A percentile compares a stretch with the other conserved stretches of the same genome.
These are phyloP conservation scores for Thamnaconus septentrionalis DNA, from an alignment of 2,113 vertebrate species.

Conservation along the genomic window DNA sequence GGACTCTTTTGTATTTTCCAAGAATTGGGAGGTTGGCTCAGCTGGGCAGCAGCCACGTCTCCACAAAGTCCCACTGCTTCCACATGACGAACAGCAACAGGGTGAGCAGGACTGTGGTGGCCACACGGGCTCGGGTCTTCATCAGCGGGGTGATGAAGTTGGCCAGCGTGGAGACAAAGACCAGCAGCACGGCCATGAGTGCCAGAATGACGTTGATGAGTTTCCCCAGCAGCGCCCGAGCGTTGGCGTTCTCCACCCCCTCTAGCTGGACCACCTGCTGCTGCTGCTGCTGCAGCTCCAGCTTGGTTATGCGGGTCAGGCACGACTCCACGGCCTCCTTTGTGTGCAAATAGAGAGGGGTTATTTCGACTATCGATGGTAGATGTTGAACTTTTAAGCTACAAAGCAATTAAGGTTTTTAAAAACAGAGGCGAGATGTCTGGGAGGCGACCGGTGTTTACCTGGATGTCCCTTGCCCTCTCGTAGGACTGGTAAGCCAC, in stretches of 20 bases:
- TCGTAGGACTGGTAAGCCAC: conserved; percentile 99
- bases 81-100: conserved; percentile 89
- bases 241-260: conserved; percentile 96
- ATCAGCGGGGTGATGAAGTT: conserved; percentile 98
- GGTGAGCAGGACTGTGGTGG: conserved; percentile 85
- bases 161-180: conserved; percentile 96
- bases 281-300: conserved; percentile 98
- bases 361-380: neutral
- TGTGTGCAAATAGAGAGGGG: neutral
- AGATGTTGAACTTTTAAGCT: too few relatives aligned
- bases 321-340: conserved; percentile 98
- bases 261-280: conserved; percentile 98
- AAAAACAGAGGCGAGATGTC: neutral
- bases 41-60: conserved; percentile 86
- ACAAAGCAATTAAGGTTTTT: too few relatives aligned
- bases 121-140: conserved; percentile 91
- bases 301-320: conserved; percentile 93
- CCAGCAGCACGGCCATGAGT: conserved; percentile 96
- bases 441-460: conserved; percentile 43
- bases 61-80: conserved; percentile 96
- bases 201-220: conserved; percentile 98
- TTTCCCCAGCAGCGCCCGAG: conserved; percentile 93
- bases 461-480: conserved; percentile 97
- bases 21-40: conserved; percentile 67
- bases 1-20: conserved; percentile 3